Base-by-base conservation (phyloP, 2,113 vertebrate species). In the Phasianus colchicus region DNA sequence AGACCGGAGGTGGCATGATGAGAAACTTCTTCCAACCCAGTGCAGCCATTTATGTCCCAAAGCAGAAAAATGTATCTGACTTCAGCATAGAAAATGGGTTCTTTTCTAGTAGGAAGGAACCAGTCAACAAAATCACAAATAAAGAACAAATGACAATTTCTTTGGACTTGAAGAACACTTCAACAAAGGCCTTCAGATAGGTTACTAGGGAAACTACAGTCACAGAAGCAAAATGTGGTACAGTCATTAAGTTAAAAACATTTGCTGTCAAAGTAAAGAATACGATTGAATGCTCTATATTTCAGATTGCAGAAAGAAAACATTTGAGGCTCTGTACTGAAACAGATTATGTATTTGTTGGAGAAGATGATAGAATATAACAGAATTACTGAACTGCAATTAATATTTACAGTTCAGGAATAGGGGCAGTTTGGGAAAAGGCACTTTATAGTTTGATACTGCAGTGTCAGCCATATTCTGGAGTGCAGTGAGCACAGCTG, bases 191-290 rank as follows among this genome's bases (percentile, higher is more conserved):
- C 71, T 80, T 84, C 81, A 79, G 69, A 91, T 24, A 87, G 2
- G 50, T 96, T 96, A 93, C 93, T 90, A 95, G 20, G 91, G 93
- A 88, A 96, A 89, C 83, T 88, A 91, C 52, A 83, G 65, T 52
- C 69, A 50, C 1, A 42, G 76, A 90, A 89, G 81, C 60, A 13
- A 86, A 95, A 91, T 57, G 66, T 65, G 70, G 25, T 81, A 71
- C 16, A 65, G 48, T 38, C 54, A 83, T 89, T 86, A 88, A 60
- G 45, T 54, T 84, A 14, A 80, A 88, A 88, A 90, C 76, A 36
- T 13, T 66, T n/a, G 30, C 69, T 94, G 69, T 77, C 85, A 90
- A n/a, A 91, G 65, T 81, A 78, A 86, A 90, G 15, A 88, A 4
- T 89, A 85, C 42, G 40, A 88, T 61, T 67, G 38, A 95, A 78